Base-by-base conservation (phyloP, 1,140 invertebrate species). In the Copidosoma floridanum region DNA sequence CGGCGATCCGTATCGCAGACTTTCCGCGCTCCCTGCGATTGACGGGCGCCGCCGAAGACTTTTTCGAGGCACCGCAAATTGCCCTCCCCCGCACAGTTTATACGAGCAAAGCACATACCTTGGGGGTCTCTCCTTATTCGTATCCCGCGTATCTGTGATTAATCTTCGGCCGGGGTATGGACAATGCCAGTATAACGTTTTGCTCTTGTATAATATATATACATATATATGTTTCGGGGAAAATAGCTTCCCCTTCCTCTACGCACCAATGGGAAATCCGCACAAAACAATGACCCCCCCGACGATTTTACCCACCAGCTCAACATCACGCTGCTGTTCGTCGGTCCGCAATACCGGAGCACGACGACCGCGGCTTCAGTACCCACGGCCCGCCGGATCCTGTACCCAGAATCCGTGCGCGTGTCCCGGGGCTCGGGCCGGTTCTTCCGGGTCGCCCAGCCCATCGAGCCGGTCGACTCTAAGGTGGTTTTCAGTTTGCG, bases 361-460 rank as follows among this genome's bases (percentile, higher is more conserved):
- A 69, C 71, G 2, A 72, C 71, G 8, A 75, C 73, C 4, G 68
- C 68, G 4, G 41, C 55, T 0, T 68, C 75, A 11, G 55, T 68
- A 14, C 61, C 65, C 1, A 47, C 56, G 26, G 68, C 52, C 43
- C 68, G 68, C 8, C 68, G 67, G 14, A 63, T 72, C 16, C 24
- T 64, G 0, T 78, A 70, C 64, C 72, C 72, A 0, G 48, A 48
- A 16, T 69, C 11, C 29, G 57, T 60, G 3, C 61, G 29, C 12
- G 60, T 80, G 6, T 61, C 68, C 1, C 65, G 77, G 8, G 38
- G 64, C 20, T 72, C 74, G 0, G 55, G 68, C 0, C 66, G 44
- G 11, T 81, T 72, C 55, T 66, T 55, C 7, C 74, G 79, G 23
- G 57, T 81, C 5, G 68, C 71, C n/a, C 73, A 76, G 53, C 78